Percentiles rank a stretch among this genome's conserved stretches.
phyloP scores from a whole-genome alignment of 2,113 vertebrate species.

The Melanerpes formicivorus region DNA sequence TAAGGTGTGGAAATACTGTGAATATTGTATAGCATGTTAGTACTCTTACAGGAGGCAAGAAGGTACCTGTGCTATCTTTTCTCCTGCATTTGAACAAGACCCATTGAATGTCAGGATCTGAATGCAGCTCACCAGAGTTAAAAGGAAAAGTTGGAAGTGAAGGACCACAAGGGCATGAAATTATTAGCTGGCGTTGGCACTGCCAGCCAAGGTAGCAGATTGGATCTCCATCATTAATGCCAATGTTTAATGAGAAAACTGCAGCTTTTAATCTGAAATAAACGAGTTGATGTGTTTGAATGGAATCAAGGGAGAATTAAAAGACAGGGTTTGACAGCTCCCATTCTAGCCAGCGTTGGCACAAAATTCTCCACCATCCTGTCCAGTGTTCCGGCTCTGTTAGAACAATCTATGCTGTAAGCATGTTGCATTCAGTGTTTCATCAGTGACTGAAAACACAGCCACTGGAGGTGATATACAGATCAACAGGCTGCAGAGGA shows the following conservation, averaged over 20 bases:
- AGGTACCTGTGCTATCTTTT: background rate
- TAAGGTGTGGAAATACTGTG: fast-evolving
- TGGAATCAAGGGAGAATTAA: conserved; percentile 4
- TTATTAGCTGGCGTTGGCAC: background rate
- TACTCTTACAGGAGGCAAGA: background rate
- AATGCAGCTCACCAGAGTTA: background rate
- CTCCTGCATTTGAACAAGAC: background rate
- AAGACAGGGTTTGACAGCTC: background rate
- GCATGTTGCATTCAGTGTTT: background rate
- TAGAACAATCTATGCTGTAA: background rate
- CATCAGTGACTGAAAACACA: background rate
- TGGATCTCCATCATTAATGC: conserved; percentile 32
- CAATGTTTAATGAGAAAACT: conserved; percentile 18
- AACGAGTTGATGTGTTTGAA: background rate
- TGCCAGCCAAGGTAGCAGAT: background rate
- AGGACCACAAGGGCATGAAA: background rate
- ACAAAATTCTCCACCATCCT: background rate
- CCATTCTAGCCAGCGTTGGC: background rate
- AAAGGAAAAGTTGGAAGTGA: background rate
- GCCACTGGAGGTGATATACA: background rate
- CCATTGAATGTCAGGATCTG: background rate
- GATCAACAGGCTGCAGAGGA: background rate
- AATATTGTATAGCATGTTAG: background rate
- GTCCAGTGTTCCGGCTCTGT: background rate
- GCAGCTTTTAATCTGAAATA: conserved; percentile 34